A percentile compares a stretch with the other conserved stretches of the same genome.
These are phyloP conservation scores for Myanophis thanlyinensis DNA, from an alignment of 2,113 vertebrate species.

Conservation along the genomic window DNA sequence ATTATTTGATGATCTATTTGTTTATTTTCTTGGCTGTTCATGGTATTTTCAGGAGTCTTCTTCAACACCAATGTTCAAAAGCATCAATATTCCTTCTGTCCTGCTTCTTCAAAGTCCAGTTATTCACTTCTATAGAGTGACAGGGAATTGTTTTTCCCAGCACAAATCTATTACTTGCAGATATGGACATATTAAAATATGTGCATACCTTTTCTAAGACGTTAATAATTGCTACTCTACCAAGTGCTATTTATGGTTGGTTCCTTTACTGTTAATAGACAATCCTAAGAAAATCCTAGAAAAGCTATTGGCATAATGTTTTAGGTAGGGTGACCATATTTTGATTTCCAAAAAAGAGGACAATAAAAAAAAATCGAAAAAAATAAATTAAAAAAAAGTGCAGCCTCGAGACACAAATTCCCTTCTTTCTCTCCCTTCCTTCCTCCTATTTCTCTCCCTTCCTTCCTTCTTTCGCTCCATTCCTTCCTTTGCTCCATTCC, in stretches of 20 bases:
- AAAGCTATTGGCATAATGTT: not conserved
- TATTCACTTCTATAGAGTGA: not conserved
- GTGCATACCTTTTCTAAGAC: not conserved
- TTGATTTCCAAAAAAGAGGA: too few species aligned
- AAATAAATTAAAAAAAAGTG: too few species aligned
- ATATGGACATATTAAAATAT: not conserved
- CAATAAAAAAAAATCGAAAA: too few species aligned
- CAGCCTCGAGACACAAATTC: too few species aligned
- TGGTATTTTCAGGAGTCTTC: not conserved
- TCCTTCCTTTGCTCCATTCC: too few species aligned
- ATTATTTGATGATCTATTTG: not conserved
- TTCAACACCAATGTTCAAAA: not conserved
- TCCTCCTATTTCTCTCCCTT: too few species aligned
- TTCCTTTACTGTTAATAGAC: not conserved
- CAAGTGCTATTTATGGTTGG: not conserved
- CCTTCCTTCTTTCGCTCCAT: too few species aligned
- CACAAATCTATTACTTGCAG: not conserved
- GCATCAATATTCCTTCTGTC: not conserved
- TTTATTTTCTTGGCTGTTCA: not conserved
- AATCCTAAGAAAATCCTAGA: not conserved
- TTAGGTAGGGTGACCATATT: not conserved
- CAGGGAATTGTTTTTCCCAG: not conserved
- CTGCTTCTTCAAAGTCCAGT: not conserved
- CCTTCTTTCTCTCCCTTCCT: too few species aligned
- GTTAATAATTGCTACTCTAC: not conserved